Evolutionary conservation across 2,797 vertebrate species (phyloP).

Genomic region (Manis crassicaudata): DNA sequence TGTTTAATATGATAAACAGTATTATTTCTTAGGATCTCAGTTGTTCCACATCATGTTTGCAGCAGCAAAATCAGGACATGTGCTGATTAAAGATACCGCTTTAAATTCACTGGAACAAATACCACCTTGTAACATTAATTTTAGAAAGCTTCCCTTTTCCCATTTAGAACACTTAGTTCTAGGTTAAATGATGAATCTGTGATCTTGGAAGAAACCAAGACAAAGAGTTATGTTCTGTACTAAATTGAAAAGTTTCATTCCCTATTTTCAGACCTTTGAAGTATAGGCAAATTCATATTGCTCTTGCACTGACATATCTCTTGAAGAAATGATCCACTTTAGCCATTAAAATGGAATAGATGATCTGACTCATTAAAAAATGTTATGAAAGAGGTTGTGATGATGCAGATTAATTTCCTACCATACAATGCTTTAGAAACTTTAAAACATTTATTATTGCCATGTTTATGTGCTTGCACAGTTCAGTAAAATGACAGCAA

Average conservation of each 20-base stretch:
- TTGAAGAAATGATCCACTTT: constrained; percentile 69
- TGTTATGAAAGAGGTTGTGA: constrained; percentile 60
- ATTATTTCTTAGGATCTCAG: constrained; percentile 48
- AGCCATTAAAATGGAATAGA: constrained; percentile 62
- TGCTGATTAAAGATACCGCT: constrained; percentile 60
- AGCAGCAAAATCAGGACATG: constrained; percentile 46
- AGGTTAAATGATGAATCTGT: constrained; percentile 72
- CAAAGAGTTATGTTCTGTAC: constrained; percentile 60
- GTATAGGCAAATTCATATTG: constrained; percentile 40
- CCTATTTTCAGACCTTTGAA: constrained; percentile 61
- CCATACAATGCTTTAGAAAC: constrained; percentile 57
- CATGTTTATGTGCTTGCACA: constrained; percentile 58
- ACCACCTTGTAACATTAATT: constrained; percentile 61
- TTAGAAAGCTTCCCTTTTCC: constrained; percentile 57
- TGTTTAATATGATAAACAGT: neutral
- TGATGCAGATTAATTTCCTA: constrained; percentile 72
- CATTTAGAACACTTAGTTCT: constrained; percentile 55
- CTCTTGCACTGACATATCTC: constrained; percentile 49
- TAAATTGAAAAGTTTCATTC: constrained; percentile 69
- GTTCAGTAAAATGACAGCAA: constrained; percentile 68
- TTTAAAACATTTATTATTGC: constrained; percentile 73
- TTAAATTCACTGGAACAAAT: constrained; percentile 62
- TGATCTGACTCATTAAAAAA: constrained; percentile 70
- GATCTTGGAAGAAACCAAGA: constrained; percentile 54
- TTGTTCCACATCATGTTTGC: neutral